Evolutionary conservation across 2,113 vertebrate genomes (phyloP).

Genomic region (Anarrhichthys ocellatus): DNA sequence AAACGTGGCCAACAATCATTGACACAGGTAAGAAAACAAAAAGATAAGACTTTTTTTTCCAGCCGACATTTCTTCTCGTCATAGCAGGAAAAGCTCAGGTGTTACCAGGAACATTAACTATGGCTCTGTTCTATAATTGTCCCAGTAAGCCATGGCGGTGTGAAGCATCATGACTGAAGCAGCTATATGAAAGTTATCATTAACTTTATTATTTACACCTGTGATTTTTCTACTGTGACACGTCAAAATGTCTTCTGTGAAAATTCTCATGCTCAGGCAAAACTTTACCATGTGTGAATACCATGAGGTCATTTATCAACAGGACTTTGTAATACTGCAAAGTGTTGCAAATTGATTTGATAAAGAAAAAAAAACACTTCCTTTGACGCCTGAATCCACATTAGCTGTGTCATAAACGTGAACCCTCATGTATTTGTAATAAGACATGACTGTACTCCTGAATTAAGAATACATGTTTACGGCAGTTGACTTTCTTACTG

Average conservation of each 20-base stretch:
- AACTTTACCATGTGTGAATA: neutral
- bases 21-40: conserved; percentile 88
- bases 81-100: neutral
- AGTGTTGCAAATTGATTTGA: neutral
- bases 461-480: neutral
- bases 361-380: neutral
- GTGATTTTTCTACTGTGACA: neutral
- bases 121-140: neutral
- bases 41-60: neutral
- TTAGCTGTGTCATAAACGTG: neutral
- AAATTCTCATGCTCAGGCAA: neutral
- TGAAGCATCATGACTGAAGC: neutral
- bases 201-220: neutral
- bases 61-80: neutral
- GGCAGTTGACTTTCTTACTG: neutral
- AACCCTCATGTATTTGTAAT: neutral
- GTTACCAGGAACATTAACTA: neutral
- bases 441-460: neutral
- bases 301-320: neutral
- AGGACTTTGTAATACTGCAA: neutral
- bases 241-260: neutral
- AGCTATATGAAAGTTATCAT: neutral
- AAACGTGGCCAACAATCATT: conserved; percentile 98
- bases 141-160: neutral
- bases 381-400: neutral